Conservation (phyloP, 1,140 invertebrate genomes). For the Leptinotarsa texana region DNA sequence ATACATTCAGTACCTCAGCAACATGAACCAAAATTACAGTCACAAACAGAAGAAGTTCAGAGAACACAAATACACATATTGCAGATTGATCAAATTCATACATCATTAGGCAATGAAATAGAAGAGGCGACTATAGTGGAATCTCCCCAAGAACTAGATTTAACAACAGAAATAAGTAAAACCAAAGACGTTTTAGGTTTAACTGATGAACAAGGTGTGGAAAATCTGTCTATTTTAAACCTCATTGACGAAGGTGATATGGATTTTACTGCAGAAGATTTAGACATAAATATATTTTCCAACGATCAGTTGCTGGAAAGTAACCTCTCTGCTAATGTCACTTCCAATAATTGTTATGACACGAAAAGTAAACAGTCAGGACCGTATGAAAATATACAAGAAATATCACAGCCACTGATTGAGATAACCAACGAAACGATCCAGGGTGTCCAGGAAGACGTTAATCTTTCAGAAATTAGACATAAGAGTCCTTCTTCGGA, state of each 20-base stretch:
- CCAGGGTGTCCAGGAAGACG: too few relatives aligned
- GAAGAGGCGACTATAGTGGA: not conserved
- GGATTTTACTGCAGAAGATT: conserved; percentile 9
- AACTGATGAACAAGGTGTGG: conserved; percentile 6
- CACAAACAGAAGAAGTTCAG: conserved; percentile 9
- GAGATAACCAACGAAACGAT: too few relatives aligned
- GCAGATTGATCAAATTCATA: conserved; percentile 10
- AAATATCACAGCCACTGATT: not conserved
- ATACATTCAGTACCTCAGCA: conserved; percentile 9
- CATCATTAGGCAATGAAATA: conserved; percentile 3
- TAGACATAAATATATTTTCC: not conserved
- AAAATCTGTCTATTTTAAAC: conserved; percentile 10
- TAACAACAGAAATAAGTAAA: conserved; percentile 9
- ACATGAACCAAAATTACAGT: conserved; percentile 8
- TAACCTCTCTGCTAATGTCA: not conserved
- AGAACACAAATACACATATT: conserved; percentile 10
- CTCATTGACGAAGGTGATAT: conserved; percentile 11
- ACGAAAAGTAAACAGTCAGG: not conserved
- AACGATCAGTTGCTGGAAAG: conserved; percentile 9
- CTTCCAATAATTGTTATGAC: too few relatives aligned
- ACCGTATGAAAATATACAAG: not conserved
- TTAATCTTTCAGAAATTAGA: too few relatives aligned
- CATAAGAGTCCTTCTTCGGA: too few relatives aligned
- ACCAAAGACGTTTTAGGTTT: conserved; percentile 10
- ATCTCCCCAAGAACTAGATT: conserved; percentile 5